Conservation (phyloP, 2,113 vertebrate genomes). For the Scytalopus superciliaris region DNA sequence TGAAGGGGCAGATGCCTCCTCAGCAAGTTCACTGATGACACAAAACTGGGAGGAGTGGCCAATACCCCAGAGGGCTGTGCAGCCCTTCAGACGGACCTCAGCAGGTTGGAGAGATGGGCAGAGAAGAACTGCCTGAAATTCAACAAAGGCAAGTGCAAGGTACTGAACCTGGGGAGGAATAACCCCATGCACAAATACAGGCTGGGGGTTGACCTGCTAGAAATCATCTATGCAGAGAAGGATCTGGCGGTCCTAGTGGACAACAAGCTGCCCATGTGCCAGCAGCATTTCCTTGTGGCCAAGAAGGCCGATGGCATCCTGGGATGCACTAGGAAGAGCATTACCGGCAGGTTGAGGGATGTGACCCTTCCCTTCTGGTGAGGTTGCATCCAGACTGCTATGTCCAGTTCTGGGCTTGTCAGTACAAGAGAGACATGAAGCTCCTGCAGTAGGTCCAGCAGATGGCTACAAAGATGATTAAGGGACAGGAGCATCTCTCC, state of each 20-base stretch:
- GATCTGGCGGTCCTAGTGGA: too few relatives aligned
- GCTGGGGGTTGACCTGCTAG: background rate
- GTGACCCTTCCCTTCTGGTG: background rate
- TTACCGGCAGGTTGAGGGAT: background rate
- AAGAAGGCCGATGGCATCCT: background rate
- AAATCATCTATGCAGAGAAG: background rate
- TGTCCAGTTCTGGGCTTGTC: background rate
- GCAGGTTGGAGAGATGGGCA: background rate
- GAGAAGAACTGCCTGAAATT: background rate
- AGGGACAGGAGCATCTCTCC: background rate
- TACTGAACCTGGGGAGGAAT: background rate
- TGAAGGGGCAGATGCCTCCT: background rate
- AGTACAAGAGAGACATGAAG: background rate
- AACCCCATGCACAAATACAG: background rate
- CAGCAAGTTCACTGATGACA: background rate
- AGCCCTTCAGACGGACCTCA: background rate
- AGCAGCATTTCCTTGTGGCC: too few relatives aligned
- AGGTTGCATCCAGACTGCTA: too few relatives aligned
- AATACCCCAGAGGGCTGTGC: background rate
- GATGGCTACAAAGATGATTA: background rate
- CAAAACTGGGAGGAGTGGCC: background rate
- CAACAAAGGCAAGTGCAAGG: background rate
- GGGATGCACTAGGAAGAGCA: background rate
- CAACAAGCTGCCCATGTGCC: background rate
- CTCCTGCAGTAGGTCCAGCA: background rate